Evolutionary conservation across 30 jellyfish, hydroid and myxozoan species (phyloP).

Genomic region (Cassiopea andromeda): DNA sequence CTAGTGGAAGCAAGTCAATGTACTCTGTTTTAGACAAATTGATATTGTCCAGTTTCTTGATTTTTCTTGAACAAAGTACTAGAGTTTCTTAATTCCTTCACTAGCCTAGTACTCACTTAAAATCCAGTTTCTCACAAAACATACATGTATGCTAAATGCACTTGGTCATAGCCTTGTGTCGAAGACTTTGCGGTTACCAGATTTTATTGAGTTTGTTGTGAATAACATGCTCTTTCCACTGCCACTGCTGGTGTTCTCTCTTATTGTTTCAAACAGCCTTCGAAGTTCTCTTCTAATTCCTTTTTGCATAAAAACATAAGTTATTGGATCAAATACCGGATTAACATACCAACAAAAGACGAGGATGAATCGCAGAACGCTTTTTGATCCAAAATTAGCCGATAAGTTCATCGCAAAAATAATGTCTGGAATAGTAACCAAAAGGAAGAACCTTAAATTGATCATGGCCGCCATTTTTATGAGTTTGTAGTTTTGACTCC

Average conservation of each 20-base stretch:
- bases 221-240: background rate
- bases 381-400: slow-evolving; percentile 18
- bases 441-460: background rate
- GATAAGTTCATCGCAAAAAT: slow-evolving; percentile 21
- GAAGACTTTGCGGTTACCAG: background rate
- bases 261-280: background rate
- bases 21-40: too few species aligned
- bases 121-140: too few species aligned
- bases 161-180: background rate
- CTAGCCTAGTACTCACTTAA: too few species aligned
- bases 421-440: slow-evolving; percentile 8
- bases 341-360: slow-evolving; percentile 10
- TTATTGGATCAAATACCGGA: slow-evolving; percentile 24
- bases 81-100: too few species aligned
- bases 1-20: too few species aligned
- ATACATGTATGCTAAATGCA: too few species aligned
- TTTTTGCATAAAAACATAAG: slow-evolving; percentile 20
- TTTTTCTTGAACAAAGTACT: too few species aligned
- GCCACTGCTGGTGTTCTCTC: background rate
- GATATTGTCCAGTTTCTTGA: too few species aligned
- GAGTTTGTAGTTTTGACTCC: background rate
- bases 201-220: background rate
- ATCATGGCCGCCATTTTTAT: slow-evolving; percentile 15
- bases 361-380: slow-evolving; percentile 3
- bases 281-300: background rate